These are phyloP conservation scores for Drosophila emarginata DNA, from an alignment of 2,888 invertebrate genomes.

Conservation along the genomic window DNA sequence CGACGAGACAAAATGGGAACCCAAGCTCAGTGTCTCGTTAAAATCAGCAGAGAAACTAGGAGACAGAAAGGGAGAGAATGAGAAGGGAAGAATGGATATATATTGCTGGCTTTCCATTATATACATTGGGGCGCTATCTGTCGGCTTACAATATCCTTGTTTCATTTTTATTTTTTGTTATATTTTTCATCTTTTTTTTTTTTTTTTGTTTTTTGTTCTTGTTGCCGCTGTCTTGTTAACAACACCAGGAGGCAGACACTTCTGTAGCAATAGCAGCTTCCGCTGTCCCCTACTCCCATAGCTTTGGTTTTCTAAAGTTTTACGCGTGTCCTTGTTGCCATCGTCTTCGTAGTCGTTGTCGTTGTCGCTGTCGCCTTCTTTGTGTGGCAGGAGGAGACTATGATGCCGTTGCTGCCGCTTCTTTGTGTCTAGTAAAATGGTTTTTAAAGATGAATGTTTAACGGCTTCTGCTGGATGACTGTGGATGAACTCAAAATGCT, in stretches of 20 bases:
- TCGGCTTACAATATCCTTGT: conserved; percentile 71
- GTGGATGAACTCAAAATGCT: conserved; percentile 27
- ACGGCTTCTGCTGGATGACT: conserved; percentile 40
- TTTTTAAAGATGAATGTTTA: conserved; percentile 72
- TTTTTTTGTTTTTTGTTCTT: conserved; percentile 21
- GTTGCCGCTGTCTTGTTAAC: conserved; percentile 62
- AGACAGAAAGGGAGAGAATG: not conserved
- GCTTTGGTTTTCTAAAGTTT: conserved; percentile 16
- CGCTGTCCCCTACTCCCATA: conserved; percentile 22
- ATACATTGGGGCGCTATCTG: conserved; percentile 54
- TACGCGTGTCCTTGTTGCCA: conserved; percentile 29
- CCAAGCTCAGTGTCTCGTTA: conserved; percentile 56
- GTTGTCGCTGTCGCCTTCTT: conserved; percentile 31
- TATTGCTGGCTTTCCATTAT: conserved; percentile 71
- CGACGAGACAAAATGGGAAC: not conserved
- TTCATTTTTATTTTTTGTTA: conserved; percentile 24
- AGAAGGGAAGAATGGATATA: conserved; percentile 25
- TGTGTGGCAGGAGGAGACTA: conserved; percentile 11
- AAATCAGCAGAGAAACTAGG: conserved; percentile 45
- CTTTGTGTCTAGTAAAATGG: conserved; percentile 71
- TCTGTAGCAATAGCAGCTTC: conserved; percentile 37
- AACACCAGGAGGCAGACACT: conserved; percentile 49
- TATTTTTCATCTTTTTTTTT: conserved; percentile 6
- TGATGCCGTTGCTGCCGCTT: conserved; percentile 53
- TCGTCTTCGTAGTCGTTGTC: conserved; percentile 6